phyloP scores from a whole-genome alignment of 2,113 vertebrate genomes.

The Apus apus region DNA sequence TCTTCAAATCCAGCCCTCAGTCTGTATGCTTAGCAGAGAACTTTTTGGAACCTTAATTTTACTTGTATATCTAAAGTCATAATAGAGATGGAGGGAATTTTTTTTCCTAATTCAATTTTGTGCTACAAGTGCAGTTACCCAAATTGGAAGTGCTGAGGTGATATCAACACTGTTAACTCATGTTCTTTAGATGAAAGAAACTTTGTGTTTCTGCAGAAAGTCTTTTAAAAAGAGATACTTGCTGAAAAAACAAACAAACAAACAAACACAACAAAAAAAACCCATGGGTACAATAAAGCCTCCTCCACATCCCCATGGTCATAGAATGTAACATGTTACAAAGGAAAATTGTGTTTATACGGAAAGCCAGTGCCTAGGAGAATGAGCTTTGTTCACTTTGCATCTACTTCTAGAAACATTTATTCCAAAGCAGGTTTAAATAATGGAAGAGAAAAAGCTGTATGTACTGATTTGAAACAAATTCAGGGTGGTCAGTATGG shows the following conservation, averaged over 20 bases:
- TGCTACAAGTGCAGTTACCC: not conserved
- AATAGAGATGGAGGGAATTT: not conserved
- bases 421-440: not conserved
- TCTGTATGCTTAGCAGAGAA: not conserved
- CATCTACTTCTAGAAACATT: not conserved
- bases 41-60: not conserved
- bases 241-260: not conserved
- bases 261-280: not conserved
- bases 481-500: not conserved
- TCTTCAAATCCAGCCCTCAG: not conserved
- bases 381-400: not conserved
- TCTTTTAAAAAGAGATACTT: not conserved
- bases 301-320: not conserved
- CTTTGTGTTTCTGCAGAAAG: not conserved
- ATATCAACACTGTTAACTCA: not conserved
- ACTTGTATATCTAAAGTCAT: not conserved
- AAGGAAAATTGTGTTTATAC: not conserved
- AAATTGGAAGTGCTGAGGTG: not conserved
- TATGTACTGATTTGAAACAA: not conserved
- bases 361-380: not conserved
- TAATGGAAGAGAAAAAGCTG: not conserved
- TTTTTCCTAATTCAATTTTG: not conserved
- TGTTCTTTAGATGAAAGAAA: not conserved
- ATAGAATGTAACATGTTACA: not conserved
- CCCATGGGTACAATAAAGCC: not conserved